Evolutionary conservation across 2,888 invertebrate genomes (phyloP), one percentile per base, ranked within the genome.

Genomic region (Lasiommata megera): DNA sequence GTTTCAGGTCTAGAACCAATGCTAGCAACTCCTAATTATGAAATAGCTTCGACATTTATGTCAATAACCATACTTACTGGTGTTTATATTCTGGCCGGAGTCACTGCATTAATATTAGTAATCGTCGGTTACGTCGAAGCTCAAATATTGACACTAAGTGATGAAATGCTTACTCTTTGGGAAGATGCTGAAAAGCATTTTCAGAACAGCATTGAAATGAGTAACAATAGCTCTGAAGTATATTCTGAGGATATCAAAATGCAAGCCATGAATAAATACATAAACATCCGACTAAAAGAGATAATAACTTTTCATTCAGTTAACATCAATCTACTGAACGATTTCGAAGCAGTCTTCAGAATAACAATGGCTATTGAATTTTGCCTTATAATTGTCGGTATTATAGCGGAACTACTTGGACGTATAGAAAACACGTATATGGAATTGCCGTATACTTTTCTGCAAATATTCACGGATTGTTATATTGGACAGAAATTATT

Each of bases 401-500:
- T 84, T 0, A 77, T 80, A 43, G 72, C 79, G 0, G 80, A 79
- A 63, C 52, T 84, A n/a, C 71, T 84, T 0, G 83, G 80, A 1
- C 79, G 82, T 0, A 56, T 84, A 43, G 73, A 82, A 17, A 80
- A 83, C 7, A 84, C 81, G 0, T 79, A 72, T 31, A 18, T 82
- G 2, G 67, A 77, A 46, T 51, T 84, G 17, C 80, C 80, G 0
- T 84, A 71, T 44, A 72, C 81, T 0, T 59, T 84, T 6, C 63
- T 72, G 0, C 82, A 80, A 53, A 67, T 85, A 1, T 74, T 70
- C 0, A 76, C 80, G 67, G 82, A 83, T 58, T 85, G 85, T 60
- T 69, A 74, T 0, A 71, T 71, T 1, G 86, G 86, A 0, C 86
- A 85, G 59, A 70, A 73, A 1, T 61, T 86, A 0, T 75, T 79